phyloP scores from a whole-genome alignment of 1,140 invertebrate species.

The Cheumatopsyche charites region DNA sequence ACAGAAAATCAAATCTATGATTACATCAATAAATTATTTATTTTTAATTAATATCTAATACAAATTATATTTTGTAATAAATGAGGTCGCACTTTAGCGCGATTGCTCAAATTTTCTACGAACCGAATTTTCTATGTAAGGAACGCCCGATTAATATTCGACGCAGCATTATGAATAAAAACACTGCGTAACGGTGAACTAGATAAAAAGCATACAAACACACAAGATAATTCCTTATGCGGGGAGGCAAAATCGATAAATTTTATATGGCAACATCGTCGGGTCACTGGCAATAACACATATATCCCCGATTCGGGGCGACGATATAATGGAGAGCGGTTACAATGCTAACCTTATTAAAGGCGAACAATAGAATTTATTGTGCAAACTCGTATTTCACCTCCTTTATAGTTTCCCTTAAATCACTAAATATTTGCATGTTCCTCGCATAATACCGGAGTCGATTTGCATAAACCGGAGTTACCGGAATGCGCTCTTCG shows the following conservation, averaged over 20 bases:
- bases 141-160: background rate
- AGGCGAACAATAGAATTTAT: constrained; percentile 25
- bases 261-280: constrained; percentile 1
- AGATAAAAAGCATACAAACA: background rate
- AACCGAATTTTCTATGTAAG: too few species aligned
- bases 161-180: background rate
- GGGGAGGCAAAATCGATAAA: constrained; percentile 1
- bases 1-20: too few species aligned
- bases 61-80: too few species aligned
- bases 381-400: constrained; percentile 26
- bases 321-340: constrained; percentile 4
- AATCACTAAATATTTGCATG: constrained; percentile 40
- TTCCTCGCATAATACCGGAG: constrained; percentile 32
- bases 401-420: constrained; percentile 37
- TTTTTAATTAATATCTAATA: too few species aligned
- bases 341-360: constrained; percentile 33
- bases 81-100: too few species aligned
- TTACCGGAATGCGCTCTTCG: constrained; percentile 34
- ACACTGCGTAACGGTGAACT: background rate
- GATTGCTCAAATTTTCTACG: too few species aligned
- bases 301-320: constrained; percentile 11
- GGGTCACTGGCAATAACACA: constrained; percentile 18
- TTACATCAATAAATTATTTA: too few species aligned
- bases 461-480: constrained; percentile 38
- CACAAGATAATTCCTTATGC: background rate